phyloP scores from a whole-genome alignment of 2,888 invertebrate genomes.

The Acleris literana region DNA sequence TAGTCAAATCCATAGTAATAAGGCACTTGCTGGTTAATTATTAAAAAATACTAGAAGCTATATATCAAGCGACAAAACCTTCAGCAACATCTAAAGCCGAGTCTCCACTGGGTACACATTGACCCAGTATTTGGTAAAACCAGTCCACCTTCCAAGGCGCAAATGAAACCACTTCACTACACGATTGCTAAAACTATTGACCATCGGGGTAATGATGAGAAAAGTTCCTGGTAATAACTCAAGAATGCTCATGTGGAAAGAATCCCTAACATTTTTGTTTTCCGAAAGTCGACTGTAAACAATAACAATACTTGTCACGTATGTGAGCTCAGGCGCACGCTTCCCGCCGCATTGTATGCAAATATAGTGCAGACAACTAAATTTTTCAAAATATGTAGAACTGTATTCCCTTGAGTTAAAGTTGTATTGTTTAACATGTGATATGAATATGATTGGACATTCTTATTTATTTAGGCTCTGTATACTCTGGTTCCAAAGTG shows the following conservation, averaged over 20 bases:
- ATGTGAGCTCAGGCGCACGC: conserved; percentile 37
- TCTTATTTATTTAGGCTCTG: not conserved
- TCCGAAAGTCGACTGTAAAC: conserved; percentile 17
- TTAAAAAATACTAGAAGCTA: no score
- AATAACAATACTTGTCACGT: conserved; percentile 40
- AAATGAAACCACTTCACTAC: no score
- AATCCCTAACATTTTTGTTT: conserved; percentile 15
- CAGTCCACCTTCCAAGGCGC: no score
- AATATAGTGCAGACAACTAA: conserved; percentile 28
- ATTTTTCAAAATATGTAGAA: not conserved
- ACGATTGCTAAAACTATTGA: no score
- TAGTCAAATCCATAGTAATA: no score
- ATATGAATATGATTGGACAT: no score
- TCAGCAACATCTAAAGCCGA: no score
- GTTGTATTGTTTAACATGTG: not conserved
- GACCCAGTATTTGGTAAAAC: no score
- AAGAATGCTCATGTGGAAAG: conserved; percentile 12
- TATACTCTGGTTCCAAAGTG: not conserved
- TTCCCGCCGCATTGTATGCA: conserved; percentile 45
- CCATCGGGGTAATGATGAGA: no score
- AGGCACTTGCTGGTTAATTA: no score
- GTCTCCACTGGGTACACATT: no score
- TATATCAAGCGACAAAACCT: no score
- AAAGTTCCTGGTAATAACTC: not conserved
- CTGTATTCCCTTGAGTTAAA: not conserved